A percentile compares a stretch with the other conserved stretches of the same genome.
phyloP scores from a whole-genome alignment of 1,140 invertebrate species.

The Neoseiulus cucumeris region DNA sequence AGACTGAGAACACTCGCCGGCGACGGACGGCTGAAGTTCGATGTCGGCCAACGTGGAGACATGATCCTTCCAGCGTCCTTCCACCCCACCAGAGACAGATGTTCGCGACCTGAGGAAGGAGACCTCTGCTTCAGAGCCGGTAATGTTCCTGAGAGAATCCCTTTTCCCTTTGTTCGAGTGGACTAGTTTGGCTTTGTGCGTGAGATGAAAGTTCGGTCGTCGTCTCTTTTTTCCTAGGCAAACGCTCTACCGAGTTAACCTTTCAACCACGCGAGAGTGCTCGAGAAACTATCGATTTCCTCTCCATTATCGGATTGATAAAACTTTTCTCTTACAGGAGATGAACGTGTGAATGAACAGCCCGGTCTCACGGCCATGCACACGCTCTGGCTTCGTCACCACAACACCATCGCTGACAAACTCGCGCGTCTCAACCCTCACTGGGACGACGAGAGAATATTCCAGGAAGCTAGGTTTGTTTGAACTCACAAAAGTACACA shows the following conservation, averaged over 20 bases:
- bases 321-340: constrained; percentile 24
- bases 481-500: too few relatives aligned
- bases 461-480: constrained; percentile 30
- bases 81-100: constrained; percentile 1
- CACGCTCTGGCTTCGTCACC: constrained; percentile 31
- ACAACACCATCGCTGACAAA: constrained; percentile 26
- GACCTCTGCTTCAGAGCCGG: constrained; percentile 6
- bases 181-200: not conserved
- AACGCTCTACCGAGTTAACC: too few relatives aligned
- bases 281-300: not conserved
- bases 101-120: constrained; percentile 2
- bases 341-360: constrained; percentile 32
- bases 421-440: constrained; percentile 18
- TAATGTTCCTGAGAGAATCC: not conserved
- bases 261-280: not conserved
- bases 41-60: not conserved
- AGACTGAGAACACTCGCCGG: not conserved
- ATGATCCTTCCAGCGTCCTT: not conserved
- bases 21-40: not conserved
- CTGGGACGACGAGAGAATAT: constrained; percentile 22
- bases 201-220: not conserved
- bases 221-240: not conserved
- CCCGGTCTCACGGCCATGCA: constrained; percentile 28
- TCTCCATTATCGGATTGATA: too few relatives aligned
- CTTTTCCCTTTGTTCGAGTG: not conserved